These are phyloP conservation scores for Oceanites oceanicus DNA, from an alignment of 2,113 vertebrate genomes.

Conservation along the genomic window DNA sequence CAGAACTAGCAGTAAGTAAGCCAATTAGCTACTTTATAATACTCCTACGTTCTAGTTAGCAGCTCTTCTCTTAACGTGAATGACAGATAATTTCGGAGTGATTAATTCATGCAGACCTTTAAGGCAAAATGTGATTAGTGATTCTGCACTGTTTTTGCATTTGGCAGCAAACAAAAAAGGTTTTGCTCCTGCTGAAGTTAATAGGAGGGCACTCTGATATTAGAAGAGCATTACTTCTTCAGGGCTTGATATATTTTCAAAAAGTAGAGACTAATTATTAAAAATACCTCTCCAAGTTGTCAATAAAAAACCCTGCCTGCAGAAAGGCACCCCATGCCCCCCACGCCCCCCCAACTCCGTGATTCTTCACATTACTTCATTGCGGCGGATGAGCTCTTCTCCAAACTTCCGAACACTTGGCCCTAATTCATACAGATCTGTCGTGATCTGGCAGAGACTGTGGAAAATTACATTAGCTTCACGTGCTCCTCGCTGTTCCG, in stretches of 20 bases:
- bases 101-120: background rate
- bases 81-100: background rate
- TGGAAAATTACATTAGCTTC: background rate
- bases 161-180: background rate
- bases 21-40: background rate
- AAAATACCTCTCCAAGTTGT: background rate
- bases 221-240: background rate
- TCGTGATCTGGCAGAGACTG: background rate
- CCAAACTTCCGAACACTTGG: background rate
- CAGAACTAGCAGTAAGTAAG: background rate
- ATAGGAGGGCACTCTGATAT: background rate
- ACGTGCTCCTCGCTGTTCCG: background rate
- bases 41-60: background rate
- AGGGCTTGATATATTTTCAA: background rate
- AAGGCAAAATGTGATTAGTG: background rate
- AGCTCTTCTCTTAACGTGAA: background rate
- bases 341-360: accelerated
- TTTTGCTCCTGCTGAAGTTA: background rate
- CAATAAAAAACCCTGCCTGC: background rate
- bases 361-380: background rate
- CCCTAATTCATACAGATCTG: background rate
- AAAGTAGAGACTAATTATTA: background rate
- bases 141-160: background rate
- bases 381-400: background rate
- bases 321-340: background rate